Evolutionary conservation across 1,140 invertebrate genomes (phyloP).

Genomic region (Drosophila melanogaster): Release_6_plus_ISO1_MT NT_033779.5:17191501-17192000

Average conservation of each 20-base stretch:
- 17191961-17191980: conserved; percentile 57
- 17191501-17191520: background rate
- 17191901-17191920: conserved; percentile 64
- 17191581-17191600: background rate
- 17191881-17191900: conserved; percentile 82
- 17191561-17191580: background rate
- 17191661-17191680: background rate
- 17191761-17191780: conserved; percentile 19
- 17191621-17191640: background rate
- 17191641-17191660: background rate
- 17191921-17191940: conserved; percentile 38
- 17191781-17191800: conserved; percentile 2
- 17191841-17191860: conserved; percentile 67
- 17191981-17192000: conserved; percentile 67
- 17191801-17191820: background rate
- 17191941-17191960: conserved; percentile 31
- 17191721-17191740: conserved; percentile 72
- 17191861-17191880: conserved; percentile 67
- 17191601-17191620: background rate
- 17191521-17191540: background rate
- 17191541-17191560: background rate
- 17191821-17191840: conserved; percentile 16
- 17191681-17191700: conserved; percentile 3
- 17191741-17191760: conserved; percentile 48
- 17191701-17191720: conserved; percentile 53